Evolutionary conservation across 2,113 vertebrate genomes (phyloP).

Genomic region (Martes martes): DNA sequence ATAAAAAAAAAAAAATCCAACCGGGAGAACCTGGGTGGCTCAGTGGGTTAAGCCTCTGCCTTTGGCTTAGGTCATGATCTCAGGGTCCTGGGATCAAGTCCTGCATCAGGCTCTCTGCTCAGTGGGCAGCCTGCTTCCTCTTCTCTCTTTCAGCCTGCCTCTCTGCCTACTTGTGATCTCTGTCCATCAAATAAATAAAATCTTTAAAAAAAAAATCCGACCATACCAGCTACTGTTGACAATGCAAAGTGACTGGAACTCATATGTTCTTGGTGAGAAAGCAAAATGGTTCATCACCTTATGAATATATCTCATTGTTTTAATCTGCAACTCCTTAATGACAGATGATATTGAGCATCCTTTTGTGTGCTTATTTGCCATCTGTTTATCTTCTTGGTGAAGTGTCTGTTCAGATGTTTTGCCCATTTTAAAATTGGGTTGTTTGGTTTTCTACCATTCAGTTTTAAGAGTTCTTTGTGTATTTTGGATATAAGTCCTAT

Average conservation of each 20-base stretch:
- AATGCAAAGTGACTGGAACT: not conserved
- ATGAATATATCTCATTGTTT: not conserved
- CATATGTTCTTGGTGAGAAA: not conserved
- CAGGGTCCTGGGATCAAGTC: too few relatives aligned
- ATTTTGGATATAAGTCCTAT: slow-evolving; percentile 25
- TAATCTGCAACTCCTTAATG: not conserved
- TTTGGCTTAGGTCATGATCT: too few relatives aligned
- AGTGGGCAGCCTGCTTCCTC: too few relatives aligned
- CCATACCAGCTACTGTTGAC: not conserved
- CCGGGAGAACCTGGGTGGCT: too few relatives aligned
- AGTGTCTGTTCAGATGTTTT: not conserved
- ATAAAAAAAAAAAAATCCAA: not conserved
- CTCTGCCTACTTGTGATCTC: too few relatives aligned
- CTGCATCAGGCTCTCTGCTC: too few relatives aligned
- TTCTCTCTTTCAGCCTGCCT: too few relatives aligned
- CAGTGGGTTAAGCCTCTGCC: too few relatives aligned
- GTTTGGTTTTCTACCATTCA: not conserved
- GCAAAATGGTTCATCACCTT: not conserved
- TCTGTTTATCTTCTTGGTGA: not conserved
- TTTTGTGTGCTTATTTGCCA: not conserved
- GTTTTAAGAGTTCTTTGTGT: slow-evolving; percentile 10
- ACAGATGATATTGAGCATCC: not conserved
- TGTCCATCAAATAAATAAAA: too few relatives aligned
- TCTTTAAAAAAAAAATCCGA: not conserved
- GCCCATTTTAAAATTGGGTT: not conserved